Base-by-base conservation (phyloP, 1,140 invertebrate genomes). In the Gonatopus flavifemur region DNA sequence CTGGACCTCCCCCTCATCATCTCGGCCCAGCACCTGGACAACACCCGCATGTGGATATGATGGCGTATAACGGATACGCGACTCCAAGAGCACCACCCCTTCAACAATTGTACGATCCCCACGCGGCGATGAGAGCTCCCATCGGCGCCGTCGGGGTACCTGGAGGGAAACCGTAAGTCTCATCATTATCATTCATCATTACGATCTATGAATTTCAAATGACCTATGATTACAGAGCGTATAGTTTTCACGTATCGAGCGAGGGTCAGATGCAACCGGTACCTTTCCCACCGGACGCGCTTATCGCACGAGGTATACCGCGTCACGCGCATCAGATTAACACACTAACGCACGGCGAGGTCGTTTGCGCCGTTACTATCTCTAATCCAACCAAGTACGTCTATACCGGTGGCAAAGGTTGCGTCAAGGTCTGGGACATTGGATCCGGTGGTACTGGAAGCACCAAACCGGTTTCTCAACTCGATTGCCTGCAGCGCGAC, bases 241-340 rank as follows among this genome's bases (percentile, higher is more conserved):
- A 91, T 77, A 88, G 87, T 48, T 90, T 87, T 72, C 87, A 89
- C 69, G 84, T 88, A 25, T 83, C 81, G 59, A 84, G 82, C 39
- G 86, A 88, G 59, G 86, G 79, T 71, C 87, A 64, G 79, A 83
- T 89, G 79, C 83, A 87, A 64, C 90, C 90, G 1, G 88, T 90
- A n/a, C 86, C 85, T 21, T 93, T 92, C 70, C 89, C 89, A 3
- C 82, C 86, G 2, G 96, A 98, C 76, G 95, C 95, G 24, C 79
- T 97, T 21, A 85, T 88, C 36, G 94, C 90, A n/a, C 86, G 91
- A 8, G 96, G 95, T 3, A 94, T 98, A 68, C 96, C 90, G 1
- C 77, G 86, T 32, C 86, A 88, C 66, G 88, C 87, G 2, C 77
- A 86, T 22, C 86, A 88, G 70, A 85, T 91, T 50, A 88, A 87